A percentile compares a stretch with the other conserved stretches of the same genome.
Conservation (phyloP, 2,113 vertebrate species). For the Corythaeola cristata region DNA sequence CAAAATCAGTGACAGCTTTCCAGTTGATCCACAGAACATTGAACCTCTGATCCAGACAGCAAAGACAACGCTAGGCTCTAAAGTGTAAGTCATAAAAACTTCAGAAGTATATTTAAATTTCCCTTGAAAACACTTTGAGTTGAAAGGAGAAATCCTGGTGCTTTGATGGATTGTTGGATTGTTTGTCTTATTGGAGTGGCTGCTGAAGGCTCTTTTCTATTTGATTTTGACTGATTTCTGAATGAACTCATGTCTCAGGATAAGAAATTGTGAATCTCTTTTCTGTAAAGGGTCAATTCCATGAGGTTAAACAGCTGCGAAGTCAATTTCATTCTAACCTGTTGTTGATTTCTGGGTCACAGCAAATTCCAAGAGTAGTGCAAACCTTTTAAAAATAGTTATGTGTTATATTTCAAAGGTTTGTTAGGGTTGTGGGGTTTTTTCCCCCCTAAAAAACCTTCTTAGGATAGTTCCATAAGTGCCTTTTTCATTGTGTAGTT, state of each 20-base stretch:
- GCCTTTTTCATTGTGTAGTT: neutral
- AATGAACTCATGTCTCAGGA: rapidly evolving
- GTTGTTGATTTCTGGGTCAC: neutral
- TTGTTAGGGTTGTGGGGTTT: rapidly evolving
- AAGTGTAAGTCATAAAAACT: slow-evolving; percentile 84
- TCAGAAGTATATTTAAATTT: neutral
- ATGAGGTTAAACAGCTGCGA: neutral
- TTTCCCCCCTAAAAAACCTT: rapidly evolving
- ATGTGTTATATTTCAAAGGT: rapidly evolving
- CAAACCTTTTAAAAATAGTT: neutral
- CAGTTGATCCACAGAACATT: slow-evolving; percentile 83
- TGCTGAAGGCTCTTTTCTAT: neutral
- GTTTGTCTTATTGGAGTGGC: neutral
- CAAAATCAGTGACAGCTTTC: slow-evolving; percentile 90
- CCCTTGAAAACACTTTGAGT: rapidly evolving
- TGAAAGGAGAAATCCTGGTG: neutral
- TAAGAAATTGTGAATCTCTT: neutral
- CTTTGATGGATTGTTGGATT: neutral
- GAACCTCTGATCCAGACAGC: slow-evolving; percentile 96
- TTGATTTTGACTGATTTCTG: neutral
- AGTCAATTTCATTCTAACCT: neutral
- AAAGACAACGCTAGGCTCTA: slow-evolving; percentile 96
- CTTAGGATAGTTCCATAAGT: neutral
- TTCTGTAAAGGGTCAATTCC: neutral
- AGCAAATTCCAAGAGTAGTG: neutral